Evolutionary conservation across 1,140 invertebrate genomes (phyloP), one percentile per base, ranked within the genome.

Genomic region (Lethocerus indicus): DNA sequence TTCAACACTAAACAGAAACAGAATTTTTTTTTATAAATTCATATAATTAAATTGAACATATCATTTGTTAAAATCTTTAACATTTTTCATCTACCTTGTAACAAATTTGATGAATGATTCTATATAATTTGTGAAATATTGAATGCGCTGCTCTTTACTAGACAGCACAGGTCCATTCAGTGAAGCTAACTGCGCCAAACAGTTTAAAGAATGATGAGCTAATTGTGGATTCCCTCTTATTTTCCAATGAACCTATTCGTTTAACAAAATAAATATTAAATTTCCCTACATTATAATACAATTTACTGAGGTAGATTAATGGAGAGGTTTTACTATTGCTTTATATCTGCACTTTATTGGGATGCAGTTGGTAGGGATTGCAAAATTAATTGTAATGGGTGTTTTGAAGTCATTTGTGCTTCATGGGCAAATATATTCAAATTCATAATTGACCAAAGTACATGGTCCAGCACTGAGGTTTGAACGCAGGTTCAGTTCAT

Each of bases 211-310:
- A 55, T 82, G 78, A 64, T 83, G 80, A 29, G 78, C 72, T 54
- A 90, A 66, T 36, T 82, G 75, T 12, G 78, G 75, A 59, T 82
- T 75, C 25, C 74, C 71, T 35, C 86, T 68, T 9, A 88, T 75
- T 70, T 86, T 83, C 72, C 80, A 79, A 63, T 89, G 85, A 44
- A 89, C 68, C 66, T 83, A 54, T n/a, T n/a, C n/a, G n/a, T n/a
- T n/a, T n/a, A n/a, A n/a, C n/a, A n/a, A n/a, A n/a, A n/a, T n/a
- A n/a, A n/a, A n/a, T n/a, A n/a, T n/a, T n/a, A n/a, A n/a, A n/a
- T n/a, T n/a, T n/a, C n/a, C n/a, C n/a, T n/a, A n/a, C n/a, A n/a
- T n/a, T n/a, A n/a, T n/a, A n/a, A n/a, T n/a, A n/a, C n/a, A n/a
- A n/a, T n/a, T n/a, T n/a, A n/a, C n/a, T n/a, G n/a, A n/a, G n/a